Evolutionary conservation across 2,113 vertebrate species (phyloP), one percentile per base, ranked within the genome.

Genomic region (Anolis sagrei): DNA sequence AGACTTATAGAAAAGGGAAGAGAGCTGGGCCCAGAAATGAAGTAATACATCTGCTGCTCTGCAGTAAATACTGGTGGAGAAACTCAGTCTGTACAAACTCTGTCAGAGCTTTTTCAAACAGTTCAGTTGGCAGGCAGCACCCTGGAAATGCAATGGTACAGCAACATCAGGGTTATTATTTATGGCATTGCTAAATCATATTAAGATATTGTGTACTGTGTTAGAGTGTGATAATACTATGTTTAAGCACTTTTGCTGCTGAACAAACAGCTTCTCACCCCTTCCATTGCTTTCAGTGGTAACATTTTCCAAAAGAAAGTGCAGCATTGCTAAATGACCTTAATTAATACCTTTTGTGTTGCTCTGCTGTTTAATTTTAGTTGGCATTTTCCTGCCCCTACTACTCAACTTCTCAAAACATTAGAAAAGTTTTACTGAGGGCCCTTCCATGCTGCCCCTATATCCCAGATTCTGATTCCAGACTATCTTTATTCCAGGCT

Each of bases 101-200:
- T 70, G 29, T 29, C 21, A 25, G 58, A 4, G 2, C 0, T 2
- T 0, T 0, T 0, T 72, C 36, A 9, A 81, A 74, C 70, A 58
- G 1, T 0, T 0, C 77, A 84, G 64, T 4, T 14, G 39, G 13
- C 2, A 8, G 77, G 84, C 27, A 81, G 27, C n/a, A 79, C 29
- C 1, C 1, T 0, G 51, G 62, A 7, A 11, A 44, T 58, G 54
- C 54, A 58, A 14, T 58, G 23, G 61, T 69, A 44, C 61, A 68
- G 76, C 75, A 79, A 6, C 1, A 1, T 86, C 88, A 16, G 23
- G 82, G 51, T 0, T 83, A 27, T 21, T 90, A 51, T 92, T 86
- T 92, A 81, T 89, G 34, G 84, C 81, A 44, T 72, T 14, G 51
- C 79, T 85, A 84, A 72, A 49, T 83, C 1, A 78, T 83, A 87